Base-by-base conservation (phyloP, 2,888 invertebrate genomes). In the Hyposoter dolosus region DNA sequence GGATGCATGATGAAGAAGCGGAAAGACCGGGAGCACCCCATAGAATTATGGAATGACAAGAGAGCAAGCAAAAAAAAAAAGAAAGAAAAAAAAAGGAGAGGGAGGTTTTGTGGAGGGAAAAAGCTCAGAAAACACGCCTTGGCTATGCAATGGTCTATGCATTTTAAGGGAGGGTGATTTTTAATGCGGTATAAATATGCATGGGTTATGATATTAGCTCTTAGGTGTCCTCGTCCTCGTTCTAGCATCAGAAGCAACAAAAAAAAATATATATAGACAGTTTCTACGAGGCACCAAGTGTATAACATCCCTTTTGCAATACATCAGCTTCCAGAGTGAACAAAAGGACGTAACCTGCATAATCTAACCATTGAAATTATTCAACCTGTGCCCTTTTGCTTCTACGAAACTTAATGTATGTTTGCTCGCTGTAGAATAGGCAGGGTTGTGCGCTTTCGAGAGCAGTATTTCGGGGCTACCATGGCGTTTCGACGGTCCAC, bases 121-220 rank as follows among this genome's bases (percentile, higher is more conserved):
- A 69, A 78, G 63, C 23, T 69, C 77, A 17, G 45, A 40, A 23
- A 75, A 90, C 85, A 69, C 87, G 89, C 87, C 89, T 92, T 89
- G 90, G 90, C 88, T 91, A 91, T 92, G 92, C 92, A 92, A 87
- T 87, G 89, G 89, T 88, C 92, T 90, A 92, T 92, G 92, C 92
- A 92, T 92, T 92, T 92, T 92, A 91, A 92, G 92, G 87, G 80
- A 91, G 93, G 92, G 90, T 91, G 92, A 93, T 93, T 93, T 93
- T 94, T 94, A 94, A 94, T 94, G 94, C 89, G 90, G 93, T 93
- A 94, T 94, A 93, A 94, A 94, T 94, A 94, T 94, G 93, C 93
- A 94, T 94, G 92, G 93, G 90, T 90, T 90, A 90, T 90, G 93
- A 93, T 93, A 94, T 94, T 93, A 94, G 94, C 94, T 93, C 93